Base-by-base conservation (phyloP, 2,888 invertebrate species). In the Spodoptera exigua region DNA sequence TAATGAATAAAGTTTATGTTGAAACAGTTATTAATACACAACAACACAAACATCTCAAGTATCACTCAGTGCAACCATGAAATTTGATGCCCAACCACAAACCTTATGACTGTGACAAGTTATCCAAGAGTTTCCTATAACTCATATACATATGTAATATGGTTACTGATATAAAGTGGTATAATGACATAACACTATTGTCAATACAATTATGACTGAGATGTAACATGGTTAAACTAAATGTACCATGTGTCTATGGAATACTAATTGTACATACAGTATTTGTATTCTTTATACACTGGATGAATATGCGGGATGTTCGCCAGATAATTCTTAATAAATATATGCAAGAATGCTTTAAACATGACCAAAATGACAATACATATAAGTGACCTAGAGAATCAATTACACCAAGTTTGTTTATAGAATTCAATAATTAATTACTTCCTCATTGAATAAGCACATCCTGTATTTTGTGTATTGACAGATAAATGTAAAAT, bases 331-430 rank as follows among this genome's bases (percentile, higher is more conserved):
- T 57, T 61, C 49, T 61, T 52, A 70, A 61, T 61, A 51, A 70
- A 60, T 65, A 60, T 65, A 77, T 70, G 56, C 58, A 63, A 36
- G 53, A 52, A 73, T 73, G 57, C 40, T 53, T 61, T 40, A 55
- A 61, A 73, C 72, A 68, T 79, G 80, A 82, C 72, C 61, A 51
- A 81, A 81, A 82, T 81, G 65, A 74, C 58, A 81, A 80, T 72
- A 65, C 66, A 74, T 61, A 61, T 61, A 61, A 48, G 49, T 81
- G 81, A 79, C 81, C 84, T 84, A 85, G 82, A 85, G 79, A 81
- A 80, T 81, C 69, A 83, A 82, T 81, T 74, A 64, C 57, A 51
- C 54, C 46, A 52, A 79, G 74, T 68, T 54, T 71, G 66, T 55
- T 51, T 57, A 67, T 70, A 56, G 67, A 71, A 69, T 74, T 78